These are phyloP conservation scores for Antigone vipio DNA, from an alignment of 2,113 vertebrate genomes.

Conservation along the genomic window DNA sequence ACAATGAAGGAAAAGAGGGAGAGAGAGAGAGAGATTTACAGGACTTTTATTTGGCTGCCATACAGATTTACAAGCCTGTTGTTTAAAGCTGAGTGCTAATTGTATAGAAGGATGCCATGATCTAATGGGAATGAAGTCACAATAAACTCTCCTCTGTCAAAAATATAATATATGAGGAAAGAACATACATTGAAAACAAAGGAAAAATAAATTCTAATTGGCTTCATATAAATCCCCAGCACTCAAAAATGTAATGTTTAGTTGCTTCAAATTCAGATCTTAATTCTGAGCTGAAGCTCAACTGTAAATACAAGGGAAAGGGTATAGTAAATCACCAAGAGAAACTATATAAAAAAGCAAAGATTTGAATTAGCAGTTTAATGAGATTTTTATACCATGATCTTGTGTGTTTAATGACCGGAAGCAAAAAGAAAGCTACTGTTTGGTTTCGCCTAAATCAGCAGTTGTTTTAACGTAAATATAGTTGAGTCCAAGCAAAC, in stretches of 20 bases:
- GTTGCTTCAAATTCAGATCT: not conserved
- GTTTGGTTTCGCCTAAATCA: not conserved
- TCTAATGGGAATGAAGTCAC: slow-evolving; percentile 20
- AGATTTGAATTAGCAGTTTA: not conserved
- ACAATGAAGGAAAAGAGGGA: not conserved
- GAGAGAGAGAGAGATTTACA: not conserved
- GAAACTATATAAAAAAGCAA: not conserved
- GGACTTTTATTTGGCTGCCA: not conserved
- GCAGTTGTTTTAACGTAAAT: not conserved
- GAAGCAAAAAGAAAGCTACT: not conserved
- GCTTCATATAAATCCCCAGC: not conserved
- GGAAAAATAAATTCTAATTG: not conserved
- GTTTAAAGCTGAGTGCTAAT: not conserved
- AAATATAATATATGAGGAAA: not conserved
- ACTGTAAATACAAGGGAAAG: not conserved
- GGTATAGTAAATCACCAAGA: not conserved
- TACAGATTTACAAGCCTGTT: not conserved
- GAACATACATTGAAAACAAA: not conserved
- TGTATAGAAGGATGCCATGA: slow-evolving; percentile 21
- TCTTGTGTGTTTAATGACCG: not conserved
- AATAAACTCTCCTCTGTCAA: not conserved
- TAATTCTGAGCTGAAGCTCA: not conserved
- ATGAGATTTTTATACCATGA: not conserved
- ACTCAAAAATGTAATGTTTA: not conserved
- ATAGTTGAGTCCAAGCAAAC: not conserved